These are phyloP conservation scores for Philaenus spumarius DNA, from an alignment of 1,140 invertebrate species.

Conservation along the genomic window DNA sequence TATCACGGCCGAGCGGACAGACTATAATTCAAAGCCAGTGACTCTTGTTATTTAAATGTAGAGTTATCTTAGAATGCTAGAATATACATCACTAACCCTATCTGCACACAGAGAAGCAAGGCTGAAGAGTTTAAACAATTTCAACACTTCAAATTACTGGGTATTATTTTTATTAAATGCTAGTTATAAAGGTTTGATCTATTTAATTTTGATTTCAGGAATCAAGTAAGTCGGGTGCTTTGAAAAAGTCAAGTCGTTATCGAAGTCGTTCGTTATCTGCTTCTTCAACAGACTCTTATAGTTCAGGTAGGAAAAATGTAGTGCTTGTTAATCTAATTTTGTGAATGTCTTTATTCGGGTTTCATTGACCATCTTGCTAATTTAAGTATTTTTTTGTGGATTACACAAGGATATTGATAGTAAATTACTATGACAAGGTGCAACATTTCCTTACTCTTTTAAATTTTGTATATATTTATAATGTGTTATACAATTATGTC, in stretches of 20 bases:
- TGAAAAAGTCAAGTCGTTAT: slow-evolving; percentile 79
- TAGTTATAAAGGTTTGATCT: no score
- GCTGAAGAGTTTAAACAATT: no score
- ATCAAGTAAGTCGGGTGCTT: slow-evolving; percentile 57
- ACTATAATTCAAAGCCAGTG: no score
- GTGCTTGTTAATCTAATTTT: neutral
- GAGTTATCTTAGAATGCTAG: no score
- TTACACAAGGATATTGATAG: neutral
- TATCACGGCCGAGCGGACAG: no score
- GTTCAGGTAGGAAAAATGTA: slow-evolving; percentile 42
- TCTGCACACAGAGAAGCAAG: no score
- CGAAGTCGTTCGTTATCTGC: slow-evolving; percentile 82
- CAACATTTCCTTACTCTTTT: neutral
- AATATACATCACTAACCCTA: no score
- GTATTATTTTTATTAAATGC: no score
- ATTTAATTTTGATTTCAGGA: slow-evolving; percentile 38
- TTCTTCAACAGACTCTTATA: slow-evolving; percentile 91
- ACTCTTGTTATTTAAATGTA: no score
- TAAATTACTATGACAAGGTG: neutral
- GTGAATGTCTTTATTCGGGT: neutral
- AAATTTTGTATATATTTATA: neutral
- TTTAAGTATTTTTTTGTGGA: neutral
- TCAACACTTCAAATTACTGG: no score
- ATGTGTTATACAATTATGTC: neutral
- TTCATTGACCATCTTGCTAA: neutral